A percentile compares a stretch with the other conserved stretches of the same genome.
phyloP scores from a whole-genome alignment of 2,888 invertebrate genomes.

The Caenorhabditis uteleia region DNA sequence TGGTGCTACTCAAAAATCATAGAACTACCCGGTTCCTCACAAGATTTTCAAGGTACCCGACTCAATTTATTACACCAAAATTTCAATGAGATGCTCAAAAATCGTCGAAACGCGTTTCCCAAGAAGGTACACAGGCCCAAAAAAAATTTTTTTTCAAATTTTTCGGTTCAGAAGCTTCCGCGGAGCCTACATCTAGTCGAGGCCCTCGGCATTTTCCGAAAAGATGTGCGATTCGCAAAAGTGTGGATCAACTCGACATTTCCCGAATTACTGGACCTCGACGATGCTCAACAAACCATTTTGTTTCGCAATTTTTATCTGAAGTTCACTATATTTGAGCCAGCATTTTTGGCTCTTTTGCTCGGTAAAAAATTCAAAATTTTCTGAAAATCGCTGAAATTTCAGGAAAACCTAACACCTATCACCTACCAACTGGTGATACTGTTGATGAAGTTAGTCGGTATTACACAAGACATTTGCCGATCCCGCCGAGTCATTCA shows the following conservation, averaged over 20 bases:
- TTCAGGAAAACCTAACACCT: slow-evolving; percentile 24
- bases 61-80: slow-evolving; percentile 11
- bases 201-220: slow-evolving; percentile 19
- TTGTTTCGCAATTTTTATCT: slow-evolving; percentile 26
- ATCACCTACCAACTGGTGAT: slow-evolving; percentile 29
- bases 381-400: background rate
- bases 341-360: slow-evolving; percentile 18
- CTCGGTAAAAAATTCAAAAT: slow-evolving; percentile 1
- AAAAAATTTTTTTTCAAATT: too few relatives aligned
- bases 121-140: too few relatives aligned
- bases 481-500: slow-evolving; percentile 8
- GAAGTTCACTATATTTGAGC: slow-evolving; percentile 28
- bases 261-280: slow-evolving; percentile 7
- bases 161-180: background rate
- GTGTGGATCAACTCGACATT: slow-evolving; percentile 14
- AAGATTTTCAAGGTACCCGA: background rate
- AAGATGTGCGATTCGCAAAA: slow-evolving; percentile 19
- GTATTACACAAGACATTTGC: slow-evolving; percentile 25
- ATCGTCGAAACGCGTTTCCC: slow-evolving; percentile 10
- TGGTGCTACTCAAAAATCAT: too few relatives aligned
- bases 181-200: slow-evolving; percentile 19
- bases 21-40: background rate
- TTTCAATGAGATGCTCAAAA: slow-evolving; percentile 16
- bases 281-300: slow-evolving; percentile 7
- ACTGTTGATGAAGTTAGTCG: slow-evolving; percentile 22